Evolutionary conservation across 92 coral and sea anemone species (phyloP).

Genomic region (Epizoanthus rinbou): DNA sequence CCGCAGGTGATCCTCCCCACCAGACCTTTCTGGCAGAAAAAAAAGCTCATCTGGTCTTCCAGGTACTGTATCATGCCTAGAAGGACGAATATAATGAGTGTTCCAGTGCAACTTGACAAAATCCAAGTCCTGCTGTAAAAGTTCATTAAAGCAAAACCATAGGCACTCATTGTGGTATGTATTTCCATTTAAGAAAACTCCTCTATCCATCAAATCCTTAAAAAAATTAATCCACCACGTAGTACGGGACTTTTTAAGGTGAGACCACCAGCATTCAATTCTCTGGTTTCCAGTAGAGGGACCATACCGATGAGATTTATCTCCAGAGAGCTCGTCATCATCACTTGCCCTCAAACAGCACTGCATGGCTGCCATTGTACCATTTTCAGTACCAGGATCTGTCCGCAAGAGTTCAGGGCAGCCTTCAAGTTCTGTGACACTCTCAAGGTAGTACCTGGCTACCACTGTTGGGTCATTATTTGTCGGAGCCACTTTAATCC

Average conservation of each 20-base stretch:
- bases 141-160: no score
- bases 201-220: no score
- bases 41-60: no score
- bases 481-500: slow-evolving; percentile 58
- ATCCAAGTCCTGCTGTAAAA: no score
- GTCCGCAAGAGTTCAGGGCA: slow-evolving; percentile 52
- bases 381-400: slow-evolving; percentile 66
- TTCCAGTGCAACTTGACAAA: no score
- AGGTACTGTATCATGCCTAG: no score
- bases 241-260: slow-evolving; percentile 49
- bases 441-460: slow-evolving; percentile 47
- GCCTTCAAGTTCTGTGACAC: slow-evolving; percentile 55
- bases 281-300: slow-evolving; percentile 59
- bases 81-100: no score
- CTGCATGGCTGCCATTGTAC: slow-evolving; percentile 49
- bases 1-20: no score
- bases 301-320: slow-evolving; percentile 59
- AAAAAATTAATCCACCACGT: slow-evolving; percentile 46
- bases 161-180: no score
- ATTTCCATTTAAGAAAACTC: no score
- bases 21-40: no score
- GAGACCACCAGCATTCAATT: slow-evolving; percentile 58
- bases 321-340: slow-evolving; percentile 50
- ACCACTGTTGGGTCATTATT: slow-evolving; percentile 56
- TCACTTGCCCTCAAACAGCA: slow-evolving; percentile 36